Evolutionary conservation across 2,797 vertebrate species (phyloP).

Genomic region (Lepus townsendii): DNA sequence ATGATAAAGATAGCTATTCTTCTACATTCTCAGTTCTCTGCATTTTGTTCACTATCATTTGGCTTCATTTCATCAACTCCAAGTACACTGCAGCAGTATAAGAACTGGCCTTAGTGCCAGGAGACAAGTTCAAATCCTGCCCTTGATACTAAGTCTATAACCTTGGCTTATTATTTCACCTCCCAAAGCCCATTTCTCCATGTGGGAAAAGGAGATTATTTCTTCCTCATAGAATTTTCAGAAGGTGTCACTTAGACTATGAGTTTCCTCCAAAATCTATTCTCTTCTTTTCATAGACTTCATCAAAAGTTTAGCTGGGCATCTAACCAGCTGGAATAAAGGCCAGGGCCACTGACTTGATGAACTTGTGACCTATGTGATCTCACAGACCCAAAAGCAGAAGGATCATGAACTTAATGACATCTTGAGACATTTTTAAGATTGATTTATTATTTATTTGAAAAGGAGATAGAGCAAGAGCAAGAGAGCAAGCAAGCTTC

Average conservation of each 20-base stretch:
- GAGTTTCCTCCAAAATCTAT: neutral
- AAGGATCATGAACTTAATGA: neutral
- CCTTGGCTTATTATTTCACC: neutral
- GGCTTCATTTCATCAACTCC: constrained; percentile 13
- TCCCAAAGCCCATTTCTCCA: neutral
- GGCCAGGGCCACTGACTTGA: neutral
- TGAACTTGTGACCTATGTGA: neutral
- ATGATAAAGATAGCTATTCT: neutral
- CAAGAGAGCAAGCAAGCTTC: too few relatives aligned
- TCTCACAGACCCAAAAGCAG: neutral
- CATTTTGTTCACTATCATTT: constrained; percentile 29
- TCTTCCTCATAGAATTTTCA: neutral
- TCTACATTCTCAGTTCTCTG: neutral
- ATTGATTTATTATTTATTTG: too few relatives aligned
- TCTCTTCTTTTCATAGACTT: constrained; percentile 18
- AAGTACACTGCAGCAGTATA: neutral
- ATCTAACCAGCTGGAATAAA: neutral
- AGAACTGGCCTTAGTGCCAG: neutral
- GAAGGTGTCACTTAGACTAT: neutral
- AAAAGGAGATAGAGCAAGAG: too few relatives aligned
- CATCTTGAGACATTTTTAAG: neutral
- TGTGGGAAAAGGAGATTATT: neutral
- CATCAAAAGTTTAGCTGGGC: neutral
- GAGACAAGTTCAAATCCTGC: neutral
- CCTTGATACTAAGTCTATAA: neutral